Evolutionary conservation across 2,888 invertebrate species (phyloP), one percentile per base, ranked within the genome.

Genomic region (Melieria crassipennis): DNA sequence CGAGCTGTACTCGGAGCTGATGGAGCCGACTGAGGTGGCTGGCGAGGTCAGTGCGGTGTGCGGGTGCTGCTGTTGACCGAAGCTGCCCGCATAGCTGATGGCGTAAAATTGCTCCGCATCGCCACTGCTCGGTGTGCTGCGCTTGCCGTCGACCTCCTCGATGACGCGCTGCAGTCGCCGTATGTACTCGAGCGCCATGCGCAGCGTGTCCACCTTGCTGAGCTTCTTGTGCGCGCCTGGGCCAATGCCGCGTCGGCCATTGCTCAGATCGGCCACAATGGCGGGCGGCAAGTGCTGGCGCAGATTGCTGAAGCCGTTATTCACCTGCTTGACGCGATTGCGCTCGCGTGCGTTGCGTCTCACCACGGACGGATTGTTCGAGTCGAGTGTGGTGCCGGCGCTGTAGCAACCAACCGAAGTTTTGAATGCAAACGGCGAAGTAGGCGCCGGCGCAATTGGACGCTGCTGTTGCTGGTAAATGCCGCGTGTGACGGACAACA

Each of bases 321-420:
- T 96, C 80, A 96, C 96, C 90, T 96, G 96, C 87, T 96, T 96
- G 77, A 97, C 97, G 78, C 98, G 91, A 86, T 97, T 97, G 79
- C 98, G 89, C 87, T 98, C 98, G 45, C 98, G 90, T 56, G 97
- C 98, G 87, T 98, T 98, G 79, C 98, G 90, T 69, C 97, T 89
- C 1, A 95, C 94, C 13, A 96, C 96, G 6, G 96, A 94, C 67
- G 94, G 93, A 73, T 93, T 94, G 80, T 79, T 76, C 42, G 78
- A 78, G 65, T 78, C 78, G 65, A 78, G 67, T 1, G 78, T 77
- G 42, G 78, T 77, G 42, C 78, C 78, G 7, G 58, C 42, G 47
- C 63, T 16, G n/a, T 9, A 62, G 55, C 43, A 60, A 56, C 42
- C 46, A 7, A 9, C 43, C 52, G n/a, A 10, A n/a, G 48, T 6